These are phyloP conservation scores for Hipparchia sbordonii DNA, from an alignment of 2,888 invertebrate species.

Conservation along the genomic window DNA sequence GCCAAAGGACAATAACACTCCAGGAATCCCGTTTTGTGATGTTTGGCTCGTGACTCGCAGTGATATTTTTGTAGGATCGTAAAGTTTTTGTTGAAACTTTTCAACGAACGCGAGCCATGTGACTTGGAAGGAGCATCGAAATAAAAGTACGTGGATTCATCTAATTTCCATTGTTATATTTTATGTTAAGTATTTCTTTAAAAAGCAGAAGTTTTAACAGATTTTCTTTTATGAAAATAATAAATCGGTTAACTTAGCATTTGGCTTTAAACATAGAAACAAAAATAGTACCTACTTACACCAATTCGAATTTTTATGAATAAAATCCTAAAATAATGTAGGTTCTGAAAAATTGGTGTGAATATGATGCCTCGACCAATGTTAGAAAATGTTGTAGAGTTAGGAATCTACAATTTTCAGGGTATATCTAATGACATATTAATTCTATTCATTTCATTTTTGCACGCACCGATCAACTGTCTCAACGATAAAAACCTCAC, in stretches of 20 bases:
- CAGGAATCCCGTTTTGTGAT: constrained; percentile 46
- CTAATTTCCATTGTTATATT: constrained; percentile 50
- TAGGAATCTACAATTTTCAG: no score
- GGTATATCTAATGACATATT: no score
- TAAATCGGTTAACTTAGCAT: background rate
- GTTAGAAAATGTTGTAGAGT: no score
- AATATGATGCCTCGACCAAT: background rate
- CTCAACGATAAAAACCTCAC: no score
- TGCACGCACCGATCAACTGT: no score
- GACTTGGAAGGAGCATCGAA: constrained; percentile 63
- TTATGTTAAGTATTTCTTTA: background rate
- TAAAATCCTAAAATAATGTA: background rate
- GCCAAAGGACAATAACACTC: constrained; percentile 12
- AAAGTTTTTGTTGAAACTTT: constrained; percentile 68
- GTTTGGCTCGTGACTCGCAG: constrained; percentile 56
- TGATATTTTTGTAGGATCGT: constrained; percentile 59
- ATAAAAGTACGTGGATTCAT: constrained; percentile 69
- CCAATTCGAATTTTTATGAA: no score
- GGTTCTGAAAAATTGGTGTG: background rate
- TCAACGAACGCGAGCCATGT: constrained; percentile 74
- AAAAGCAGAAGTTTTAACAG: no score
- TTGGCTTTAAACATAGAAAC: no score
- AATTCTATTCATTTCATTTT: no score
- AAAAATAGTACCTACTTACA: no score
- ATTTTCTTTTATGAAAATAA: no score